Evolutionary conservation across 1,140 invertebrate species (phyloP).

Genomic region (Linepithema humile): DNA sequence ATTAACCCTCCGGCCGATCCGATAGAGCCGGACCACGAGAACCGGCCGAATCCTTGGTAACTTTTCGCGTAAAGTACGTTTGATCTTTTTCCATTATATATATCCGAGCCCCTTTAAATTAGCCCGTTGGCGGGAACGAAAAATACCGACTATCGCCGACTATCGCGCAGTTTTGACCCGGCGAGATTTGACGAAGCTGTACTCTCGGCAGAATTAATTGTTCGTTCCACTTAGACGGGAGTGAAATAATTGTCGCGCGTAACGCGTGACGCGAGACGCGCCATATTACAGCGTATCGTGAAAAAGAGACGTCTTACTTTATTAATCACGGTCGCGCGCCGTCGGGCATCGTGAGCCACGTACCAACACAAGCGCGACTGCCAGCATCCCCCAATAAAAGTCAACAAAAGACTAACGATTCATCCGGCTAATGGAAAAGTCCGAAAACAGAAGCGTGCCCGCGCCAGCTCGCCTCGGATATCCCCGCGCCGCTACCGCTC

Average conservation of each 20-base stretch:
- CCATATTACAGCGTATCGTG: not conserved
- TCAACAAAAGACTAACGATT: conserved; percentile 85
- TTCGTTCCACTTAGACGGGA: not conserved
- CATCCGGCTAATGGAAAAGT: conserved; percentile 85
- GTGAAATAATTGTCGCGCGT: not conserved
- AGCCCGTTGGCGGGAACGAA: conserved; percentile 28
- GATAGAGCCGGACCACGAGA: conserved; percentile 76
- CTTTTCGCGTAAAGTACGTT: conserved; percentile 56
- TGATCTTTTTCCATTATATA: conserved; percentile 43
- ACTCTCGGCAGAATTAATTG: not conserved
- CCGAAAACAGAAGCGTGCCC: conserved; percentile 83
- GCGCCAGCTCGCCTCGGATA: conserved; percentile 66
- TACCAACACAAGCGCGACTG: conserved; percentile 61
- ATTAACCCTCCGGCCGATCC: conserved; percentile 85
- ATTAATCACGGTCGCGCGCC: conserved; percentile 63
- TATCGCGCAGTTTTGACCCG: not conserved
- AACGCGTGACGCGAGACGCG: too few species aligned
- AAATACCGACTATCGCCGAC: not conserved
- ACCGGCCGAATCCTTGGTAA: conserved; percentile 67
- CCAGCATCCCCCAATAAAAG: conserved; percentile 83
- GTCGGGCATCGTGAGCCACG: conserved; percentile 26
- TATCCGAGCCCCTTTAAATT: conserved; percentile 5
- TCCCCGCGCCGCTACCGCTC: conserved; percentile 73
- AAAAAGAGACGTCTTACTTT: conserved; percentile 64
- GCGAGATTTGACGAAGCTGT: not conserved